phyloP scores from a whole-genome alignment of 1,140 invertebrate genomes.

The Hycleus phaleratus region DNA sequence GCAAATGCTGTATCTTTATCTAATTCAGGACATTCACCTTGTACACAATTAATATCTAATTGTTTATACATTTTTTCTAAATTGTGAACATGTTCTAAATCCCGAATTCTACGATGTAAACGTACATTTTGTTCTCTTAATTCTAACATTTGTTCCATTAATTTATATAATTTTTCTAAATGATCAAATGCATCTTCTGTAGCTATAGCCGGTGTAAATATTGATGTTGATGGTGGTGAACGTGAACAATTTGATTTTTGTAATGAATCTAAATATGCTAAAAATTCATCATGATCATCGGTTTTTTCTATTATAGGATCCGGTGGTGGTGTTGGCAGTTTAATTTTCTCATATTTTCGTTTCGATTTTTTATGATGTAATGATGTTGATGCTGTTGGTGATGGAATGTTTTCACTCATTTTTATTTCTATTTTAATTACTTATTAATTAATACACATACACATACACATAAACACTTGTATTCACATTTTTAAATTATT shows the following conservation, averaged over 20 bases:
- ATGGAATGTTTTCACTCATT: slow-evolving; percentile 23
- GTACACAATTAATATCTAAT: slow-evolving; percentile 40
- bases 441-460: neutral
- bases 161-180: slow-evolving; percentile 62
- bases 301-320: slow-evolving; percentile 24
- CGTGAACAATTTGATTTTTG: slow-evolving; percentile 23
- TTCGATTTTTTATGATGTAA: slow-evolving; percentile 12
- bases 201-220: slow-evolving; percentile 43
- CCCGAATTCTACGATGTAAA: slow-evolving; percentile 58
- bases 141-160: slow-evolving; percentile 66
- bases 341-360: slow-evolving; percentile 24
- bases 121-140: slow-evolving; percentile 62
- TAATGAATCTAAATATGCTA: slow-evolving; percentile 33
- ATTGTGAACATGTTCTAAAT: slow-evolving; percentile 63
- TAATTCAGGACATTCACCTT: slow-evolving; percentile 43
- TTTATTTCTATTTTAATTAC: slow-evolving; percentile 4
- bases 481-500: neutral
- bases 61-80: slow-evolving; percentile 51
- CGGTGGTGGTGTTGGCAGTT: slow-evolving; percentile 35
- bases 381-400: slow-evolving; percentile 1
- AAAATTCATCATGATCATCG: slow-evolving; percentile 25
- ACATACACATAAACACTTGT: neutral
- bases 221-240: slow-evolving; percentile 15
- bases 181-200: slow-evolving; percentile 61
- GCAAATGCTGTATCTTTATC: slow-evolving; percentile 51